A percentile compares a stretch with the other conserved stretches of the same genome.
phyloP scores from a whole-genome alignment of 1,140 invertebrate genomes.

The Tetragnatha versicolor region DNA sequence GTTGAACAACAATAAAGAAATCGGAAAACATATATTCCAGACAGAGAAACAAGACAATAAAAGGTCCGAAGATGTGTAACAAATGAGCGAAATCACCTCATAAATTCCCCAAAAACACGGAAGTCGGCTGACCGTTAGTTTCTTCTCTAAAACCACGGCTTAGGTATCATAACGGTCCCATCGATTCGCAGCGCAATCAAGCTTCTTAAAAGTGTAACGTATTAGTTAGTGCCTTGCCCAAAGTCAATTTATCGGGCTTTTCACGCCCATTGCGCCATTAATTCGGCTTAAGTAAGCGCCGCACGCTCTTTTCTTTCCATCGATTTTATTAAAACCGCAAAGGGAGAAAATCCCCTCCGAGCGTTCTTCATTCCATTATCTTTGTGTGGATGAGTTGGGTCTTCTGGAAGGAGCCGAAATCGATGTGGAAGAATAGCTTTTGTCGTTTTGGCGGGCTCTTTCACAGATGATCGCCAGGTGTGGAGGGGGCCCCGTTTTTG shows the following conservation, averaged over 20 bases:
- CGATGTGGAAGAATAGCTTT: constrained; percentile 14
- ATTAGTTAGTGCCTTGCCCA: constrained; percentile 15
- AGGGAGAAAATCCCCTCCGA: neutral
- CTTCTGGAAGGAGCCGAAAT: constrained; percentile 12
- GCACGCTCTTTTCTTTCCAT: neutral
- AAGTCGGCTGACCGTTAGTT: too few relatives aligned
- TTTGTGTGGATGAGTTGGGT: constrained; percentile 5
- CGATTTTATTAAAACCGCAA: constrained; percentile 37
- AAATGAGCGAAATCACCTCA: too few relatives aligned
- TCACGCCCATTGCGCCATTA: constrained; percentile 39
- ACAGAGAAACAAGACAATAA: too few relatives aligned
- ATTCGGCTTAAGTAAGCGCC: constrained; percentile 30
- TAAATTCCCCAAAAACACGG: too few relatives aligned
- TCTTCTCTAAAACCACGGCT: too few relatives aligned
- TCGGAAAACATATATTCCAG: too few relatives aligned
- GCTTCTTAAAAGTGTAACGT: constrained; percentile 1
- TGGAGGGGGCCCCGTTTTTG: neutral
- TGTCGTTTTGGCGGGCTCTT: constrained; percentile 10
- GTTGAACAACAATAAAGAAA: too few relatives aligned
- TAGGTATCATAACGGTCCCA: too few relatives aligned
- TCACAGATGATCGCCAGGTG: constrained; percentile 7
- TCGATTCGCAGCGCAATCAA: neutral
- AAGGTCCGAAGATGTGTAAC: too few relatives aligned
- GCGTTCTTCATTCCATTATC: constrained; percentile 29
- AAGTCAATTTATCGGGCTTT: constrained; percentile 34